These are phyloP conservation scores for Meteorus cinctellus DNA, from an alignment of 2,888 invertebrate species.

Conservation along the genomic window DNA sequence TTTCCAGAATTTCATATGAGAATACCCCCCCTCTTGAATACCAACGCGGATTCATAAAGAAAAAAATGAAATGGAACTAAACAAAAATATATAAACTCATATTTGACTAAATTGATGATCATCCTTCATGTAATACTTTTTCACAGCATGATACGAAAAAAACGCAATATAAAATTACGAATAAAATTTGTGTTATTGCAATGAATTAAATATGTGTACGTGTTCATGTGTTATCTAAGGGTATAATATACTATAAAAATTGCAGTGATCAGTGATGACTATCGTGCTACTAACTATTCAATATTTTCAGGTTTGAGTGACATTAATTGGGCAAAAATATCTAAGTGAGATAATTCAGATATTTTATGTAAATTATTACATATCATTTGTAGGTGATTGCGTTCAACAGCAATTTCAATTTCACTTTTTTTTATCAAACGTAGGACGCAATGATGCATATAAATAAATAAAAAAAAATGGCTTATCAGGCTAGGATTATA, in stretches of 20 bases:
- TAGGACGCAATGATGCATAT: constrained; percentile 19
- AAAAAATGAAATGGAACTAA: not conserved
- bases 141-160: constrained; percentile 59
- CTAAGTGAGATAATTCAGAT: not conserved
- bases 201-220: constrained; percentile 9
- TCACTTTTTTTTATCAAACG: not conserved
- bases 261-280: constrained; percentile 32
- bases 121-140: constrained; percentile 64
- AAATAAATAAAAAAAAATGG: not conserved
- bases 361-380: not conserved
- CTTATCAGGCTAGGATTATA: constrained; percentile 23
- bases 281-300: constrained; percentile 16
- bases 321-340: constrained; percentile 11
- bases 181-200: constrained; percentile 12
- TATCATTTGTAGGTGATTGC: not conserved
- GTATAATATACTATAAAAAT: constrained; percentile 7
- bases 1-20: too few relatives aligned
- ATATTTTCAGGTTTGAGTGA: constrained; percentile 7
- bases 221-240: not conserved
- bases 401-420: not conserved
- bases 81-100: not conserved
- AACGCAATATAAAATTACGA: not conserved
- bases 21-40: not conserved
- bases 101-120: not conserved
- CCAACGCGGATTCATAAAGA: not conserved